phyloP scores from a whole-genome alignment of 2,113 vertebrate species.

The Sylvia atricapilla region DNA sequence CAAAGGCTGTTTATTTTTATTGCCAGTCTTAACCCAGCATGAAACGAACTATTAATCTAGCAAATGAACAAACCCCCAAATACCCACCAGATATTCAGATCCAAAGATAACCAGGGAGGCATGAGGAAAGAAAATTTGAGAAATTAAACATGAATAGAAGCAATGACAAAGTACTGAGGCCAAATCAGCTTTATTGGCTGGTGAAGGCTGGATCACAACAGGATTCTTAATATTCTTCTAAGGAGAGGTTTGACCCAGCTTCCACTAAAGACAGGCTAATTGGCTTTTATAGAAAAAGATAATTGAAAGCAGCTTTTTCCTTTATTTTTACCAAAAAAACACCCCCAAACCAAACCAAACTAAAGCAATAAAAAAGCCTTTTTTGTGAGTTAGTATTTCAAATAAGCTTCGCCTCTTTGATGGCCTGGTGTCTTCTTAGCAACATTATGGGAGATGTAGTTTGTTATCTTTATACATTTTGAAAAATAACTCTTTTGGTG shows the following conservation, averaged over 20 bases:
- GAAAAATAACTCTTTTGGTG: slow-evolving; percentile 24
- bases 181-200: background rate
- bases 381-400: background rate
- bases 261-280: background rate
- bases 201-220: background rate
- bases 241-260: background rate
- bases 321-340: background rate
- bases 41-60: background rate
- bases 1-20: background rate
- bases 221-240: background rate
- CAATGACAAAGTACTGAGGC: background rate
- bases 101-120: background rate
- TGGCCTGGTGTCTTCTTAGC: background rate
- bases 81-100: background rate
- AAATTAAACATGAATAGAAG: background rate
- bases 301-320: background rate
- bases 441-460: background rate
- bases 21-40: background rate
- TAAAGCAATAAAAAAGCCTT: background rate
- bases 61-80: background rate
- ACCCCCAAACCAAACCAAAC: too few relatives aligned
- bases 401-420: background rate
- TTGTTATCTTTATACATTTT: background rate
- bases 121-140: background rate
- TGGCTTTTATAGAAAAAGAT: background rate